phyloP scores from a whole-genome alignment of 2,888 invertebrate species.

The Sthenelais limicola region DNA sequence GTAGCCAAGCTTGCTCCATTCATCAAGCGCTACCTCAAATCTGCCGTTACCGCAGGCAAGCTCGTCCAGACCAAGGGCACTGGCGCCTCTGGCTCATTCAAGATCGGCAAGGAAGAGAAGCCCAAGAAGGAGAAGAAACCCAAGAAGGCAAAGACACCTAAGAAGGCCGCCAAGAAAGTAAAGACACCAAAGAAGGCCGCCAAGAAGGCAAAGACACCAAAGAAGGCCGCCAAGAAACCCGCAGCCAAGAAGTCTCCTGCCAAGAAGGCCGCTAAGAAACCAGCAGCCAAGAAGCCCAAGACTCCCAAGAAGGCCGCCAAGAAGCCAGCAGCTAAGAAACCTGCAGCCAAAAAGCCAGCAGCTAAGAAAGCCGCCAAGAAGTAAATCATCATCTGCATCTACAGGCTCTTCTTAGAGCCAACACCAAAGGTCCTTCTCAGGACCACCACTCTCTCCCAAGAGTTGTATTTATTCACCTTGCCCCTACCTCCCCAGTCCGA shows the following conservation, averaged over 20 bases:
- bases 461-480: constrained; percentile 4
- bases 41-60: constrained; percentile 18
- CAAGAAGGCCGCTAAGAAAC: background rate
- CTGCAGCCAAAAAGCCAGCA: background rate
- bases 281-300: constrained; percentile 1
- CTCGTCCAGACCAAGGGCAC: constrained; percentile 39
- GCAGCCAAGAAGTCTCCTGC: constrained; percentile 9
- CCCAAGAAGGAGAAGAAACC: constrained; percentile 9
- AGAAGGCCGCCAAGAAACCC: constrained; percentile 1
- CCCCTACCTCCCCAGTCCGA: constrained; percentile 6
- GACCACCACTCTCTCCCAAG: constrained; percentile 30
- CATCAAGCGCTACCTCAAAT: constrained; percentile 40
- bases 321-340: background rate
- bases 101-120: constrained; percentile 34
- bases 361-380: constrained; percentile 1
- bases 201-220: constrained; percentile 19
- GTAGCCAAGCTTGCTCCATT: constrained; percentile 25
- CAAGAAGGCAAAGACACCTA: constrained; percentile 12
- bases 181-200: constrained; percentile 38
- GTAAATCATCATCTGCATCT: background rate
- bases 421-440: constrained; percentile 33
- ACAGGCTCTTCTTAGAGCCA: constrained; percentile 8
- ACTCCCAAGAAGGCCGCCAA: constrained; percentile 8
- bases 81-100: constrained; percentile 38
- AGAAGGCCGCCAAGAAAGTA: constrained; percentile 25